Evolutionary conservation across 2,888 invertebrate genomes (phyloP), one percentile per base, ranked within the genome.

Genomic region (Salticus scenicus): DNA sequence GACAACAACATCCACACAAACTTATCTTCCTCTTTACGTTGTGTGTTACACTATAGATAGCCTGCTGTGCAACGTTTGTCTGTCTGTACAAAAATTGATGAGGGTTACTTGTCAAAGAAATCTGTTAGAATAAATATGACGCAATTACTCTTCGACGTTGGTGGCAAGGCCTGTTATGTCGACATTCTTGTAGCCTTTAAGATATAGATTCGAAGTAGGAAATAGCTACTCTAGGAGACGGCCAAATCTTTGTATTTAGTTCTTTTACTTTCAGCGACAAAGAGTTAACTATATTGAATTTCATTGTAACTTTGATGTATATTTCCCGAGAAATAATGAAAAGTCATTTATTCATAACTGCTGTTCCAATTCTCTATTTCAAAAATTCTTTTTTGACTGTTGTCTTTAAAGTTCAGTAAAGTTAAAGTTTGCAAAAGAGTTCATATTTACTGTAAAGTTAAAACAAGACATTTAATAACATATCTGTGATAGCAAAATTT

Each of bases 91-190:
- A 57, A 57, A 57, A 57, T 57, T 57, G 57, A 57, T 57, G 57
- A 57, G 57, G 57, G 57, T 57, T 57, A 24, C 57, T 57, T 57
- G 57, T 57, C 57, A 57, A 57, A 57, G 57, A 57, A 57, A 57
- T 57, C 57, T 57, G 57, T 57, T 57, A 24, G 57, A 57, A 57
- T 57, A 57, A 57, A 57, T 57, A 57, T 17, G 57, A 57, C 24
- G 57, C 57, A 57, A 57, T 57, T 57, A 57, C 57, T 57, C 57
- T 57, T 57, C 57, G 57, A 57, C 24, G 57, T 57, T 57, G 57
- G 57, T 57, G 57, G 57, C 57, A 57, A 57, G 24, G 24, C 24
- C 57, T 57, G 57, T 57, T 20, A 57, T 57, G 57, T 24, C 57
- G 57, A 24, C 57, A 57, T 20, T 57, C 57, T 57, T 57, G 57